Base-by-base conservation (phyloP, 2,797 vertebrate species). In the Oryzias dopingdopingensis region DNA sequence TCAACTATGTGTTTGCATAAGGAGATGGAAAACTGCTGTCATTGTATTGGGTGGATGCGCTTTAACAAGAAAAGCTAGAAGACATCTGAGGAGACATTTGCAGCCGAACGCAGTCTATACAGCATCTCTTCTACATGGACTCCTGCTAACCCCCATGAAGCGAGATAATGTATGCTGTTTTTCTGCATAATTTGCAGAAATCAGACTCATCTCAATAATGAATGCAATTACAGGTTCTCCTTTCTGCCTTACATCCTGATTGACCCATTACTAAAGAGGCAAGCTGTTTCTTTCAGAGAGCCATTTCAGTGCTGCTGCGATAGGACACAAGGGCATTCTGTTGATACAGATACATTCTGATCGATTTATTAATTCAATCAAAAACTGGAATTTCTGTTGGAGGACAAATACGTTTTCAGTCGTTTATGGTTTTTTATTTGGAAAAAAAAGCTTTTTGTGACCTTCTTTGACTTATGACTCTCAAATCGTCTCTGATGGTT, bases 181-280 rank as follows among this genome's bases (percentile, higher is more conserved):
- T 81, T 73, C 63, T 49, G 74, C 65, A 79, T 63, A 79, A 83
- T 79, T 76, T 59, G 46, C 71, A 32, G 55, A 62, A 70, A 78
- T 88, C 70, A 79, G 67, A 74, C 51, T 87, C 65, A 89, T 89
- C 77, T 74, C 68, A 76, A 71, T 89, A 80, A 89, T 86, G 67
- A 86, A 87, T 90, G 86, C 74, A 85, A 86, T 86, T 84, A 83
- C 78, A 84, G 74, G 68, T 75, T 60, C 62, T 56, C 46, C 49
- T 73, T 82, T 83, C 82, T 88, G 83, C 84, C 79, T 76, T 72
- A 80, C 81, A 81, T 88, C 76, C 79, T 80, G 80, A 86, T 77
- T 15, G 23, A 71, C 44, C 77, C 71, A 87, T 87, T 84, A 80
- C 68, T 58, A 54, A 50, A 74, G 71, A 66, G 66, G 63, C 70